phyloP scores from a whole-genome alignment of 2,113 vertebrate species.

The Oryzias javanicus region DNA sequence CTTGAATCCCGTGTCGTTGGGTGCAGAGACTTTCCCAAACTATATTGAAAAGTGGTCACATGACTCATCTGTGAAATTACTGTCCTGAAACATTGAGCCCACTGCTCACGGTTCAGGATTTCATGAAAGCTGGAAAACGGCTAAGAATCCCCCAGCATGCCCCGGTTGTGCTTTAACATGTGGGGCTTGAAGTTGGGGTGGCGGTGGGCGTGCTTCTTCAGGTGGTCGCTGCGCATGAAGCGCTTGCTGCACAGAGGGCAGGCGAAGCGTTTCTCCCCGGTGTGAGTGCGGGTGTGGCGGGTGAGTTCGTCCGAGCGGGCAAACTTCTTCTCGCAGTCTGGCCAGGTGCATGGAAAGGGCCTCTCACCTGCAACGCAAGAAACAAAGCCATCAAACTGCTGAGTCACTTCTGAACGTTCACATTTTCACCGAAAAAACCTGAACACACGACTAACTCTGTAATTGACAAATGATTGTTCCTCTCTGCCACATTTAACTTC shows the following conservation, averaged over 20 bases:
- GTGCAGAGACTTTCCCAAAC: conserved; percentile 13
- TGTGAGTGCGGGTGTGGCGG: conserved; percentile 81
- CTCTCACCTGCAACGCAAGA: conserved; percentile 70
- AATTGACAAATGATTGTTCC: too few relatives aligned
- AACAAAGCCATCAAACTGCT: background rate
- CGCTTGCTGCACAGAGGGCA: conserved; percentile 81
- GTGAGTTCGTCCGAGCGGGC: conserved; percentile 81
- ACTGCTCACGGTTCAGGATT: conserved; percentile 30
- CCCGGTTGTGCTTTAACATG: conserved; percentile 76
- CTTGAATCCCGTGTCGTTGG: background rate
- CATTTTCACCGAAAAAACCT: too few relatives aligned
- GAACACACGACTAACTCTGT: too few relatives aligned
- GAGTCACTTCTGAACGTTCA: background rate
- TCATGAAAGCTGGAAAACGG: conserved; percentile 59
- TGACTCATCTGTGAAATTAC: conserved; percentile 33
- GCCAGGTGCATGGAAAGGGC: conserved; percentile 80
- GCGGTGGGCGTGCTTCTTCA: conserved; percentile 81
- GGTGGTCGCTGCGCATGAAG: conserved; percentile 83
- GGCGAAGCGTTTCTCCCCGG: conserved; percentile 79
- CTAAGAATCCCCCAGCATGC: conserved; percentile 8
- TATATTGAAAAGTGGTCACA: conserved; percentile 34
- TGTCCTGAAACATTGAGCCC: conserved; percentile 18
- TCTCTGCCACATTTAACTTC: too few relatives aligned
- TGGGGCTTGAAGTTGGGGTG: conserved; percentile 78
- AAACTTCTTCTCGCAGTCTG: conserved; percentile 80